Evolutionary conservation across 2,113 vertebrate species (phyloP), one percentile per base, ranked within the genome.

Genomic region (Pristiophorus japonicus): DNA sequence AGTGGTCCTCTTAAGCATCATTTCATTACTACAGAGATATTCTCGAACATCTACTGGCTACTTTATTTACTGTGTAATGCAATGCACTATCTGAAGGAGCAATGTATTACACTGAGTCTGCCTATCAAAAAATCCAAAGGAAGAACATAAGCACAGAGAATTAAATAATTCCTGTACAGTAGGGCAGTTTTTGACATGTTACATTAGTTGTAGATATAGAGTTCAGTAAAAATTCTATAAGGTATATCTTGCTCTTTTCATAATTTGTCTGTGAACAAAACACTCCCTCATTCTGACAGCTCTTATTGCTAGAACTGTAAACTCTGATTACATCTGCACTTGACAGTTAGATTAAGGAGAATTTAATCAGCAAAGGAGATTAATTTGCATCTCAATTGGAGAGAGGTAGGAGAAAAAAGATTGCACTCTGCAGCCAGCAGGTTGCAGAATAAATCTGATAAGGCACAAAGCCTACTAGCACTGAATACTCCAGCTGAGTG

Each of bases 311-410:
- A 47, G 66, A 93, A 94, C 93, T 96, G 96, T 97, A 98, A 98
- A 98, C 98, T 98, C 97, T 95, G 96, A 98, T 98, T 99, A 98
- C 98, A 99, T 98, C 98, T 99, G 98, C 98, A 97, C 98, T 98
- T 98, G 98, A 99, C 98, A 98, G 98, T 97, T 97, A 97, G 98
- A 99, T 98, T 98, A 98, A 98, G 98, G 98, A 97, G 98, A 98
- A 98, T 98, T 98, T 98, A 98, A 99, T 99, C 98, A 99, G 98
- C 97, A 98, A 97, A 98, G 98, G 98, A 98, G 98, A 98, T 98
- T 97, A 98, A 99, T 99, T 99, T 98, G 98, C 98, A 98, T 99
- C 98, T 99, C 98, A 99, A 98, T 98, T 98, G 98, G 97, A 97
- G 97, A 96, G 96, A 97, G 98, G 97, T 97, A 96, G 97, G 97